Evolutionary conservation across 30 jellyfish, hydroid and myxozoan genomes (phyloP), one percentile per base, ranked within the genome.

Genomic region (Aurelia sp.): DNA sequence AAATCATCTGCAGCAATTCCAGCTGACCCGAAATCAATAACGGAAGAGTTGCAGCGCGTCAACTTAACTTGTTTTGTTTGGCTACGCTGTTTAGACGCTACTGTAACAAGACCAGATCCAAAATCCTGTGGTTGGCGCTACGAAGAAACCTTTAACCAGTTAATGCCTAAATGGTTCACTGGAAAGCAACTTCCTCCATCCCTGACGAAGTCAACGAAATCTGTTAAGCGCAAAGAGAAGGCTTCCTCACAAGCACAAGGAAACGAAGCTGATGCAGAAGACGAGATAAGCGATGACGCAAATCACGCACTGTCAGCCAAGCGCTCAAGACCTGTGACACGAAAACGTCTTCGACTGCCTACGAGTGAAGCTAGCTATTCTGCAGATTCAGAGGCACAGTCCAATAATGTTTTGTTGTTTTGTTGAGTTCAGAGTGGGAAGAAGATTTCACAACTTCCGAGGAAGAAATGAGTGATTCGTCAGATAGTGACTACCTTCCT

Each of bases 221-320:
- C 85, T 47, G 81, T 12, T 11, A 33, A 22, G 18, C 33, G 71
- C 24, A 27, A 13, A 64, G 76, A 13, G 76, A 20, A 64, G 41
- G 81, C 81, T 69, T 69, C 81, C 24, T 69, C 33, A 8, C 81
- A 69, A 69, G 81, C 81, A 69, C 60, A 41, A 69, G 81, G 81
- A 69, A 69, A 69, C 81, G 81, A 41, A 33, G 68, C 20, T 69
- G 81, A 69, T 22, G 66, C 81, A 69, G 81, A 69, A 69, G 81
- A 69, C 21, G 63, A n/a, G 81, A 69, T 69, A 69, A 69, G 81
- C 33, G 68, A 33, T 33, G 66, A 22, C 20, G n/a, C n/a, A n/a
- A n/a, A n/a, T n/a, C n/a, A n/a, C n/a, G n/a, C n/a, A n/a, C n/a
- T n/a, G 76, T 57, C n/a, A 13, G 66, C 15, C 15, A 15, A 57